Percentiles rank a stretch among this genome's conserved stretches.
These are phyloP conservation scores for Elgaria multicarinata DNA, from an alignment of 2,113 vertebrate genomes.

Conservation along the genomic window DNA sequence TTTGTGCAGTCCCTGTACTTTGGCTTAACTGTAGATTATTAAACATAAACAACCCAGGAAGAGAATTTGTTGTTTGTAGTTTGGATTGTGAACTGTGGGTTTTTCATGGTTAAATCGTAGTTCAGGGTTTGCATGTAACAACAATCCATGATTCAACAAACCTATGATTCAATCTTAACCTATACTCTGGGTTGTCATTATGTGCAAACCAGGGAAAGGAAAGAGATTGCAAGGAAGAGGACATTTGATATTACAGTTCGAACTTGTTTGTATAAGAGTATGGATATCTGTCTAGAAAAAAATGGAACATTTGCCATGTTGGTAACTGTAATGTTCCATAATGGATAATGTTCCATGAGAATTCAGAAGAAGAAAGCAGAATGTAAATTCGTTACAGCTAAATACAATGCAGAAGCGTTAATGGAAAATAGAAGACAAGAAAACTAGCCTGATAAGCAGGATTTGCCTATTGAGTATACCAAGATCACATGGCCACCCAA, in stretches of 20 bases:
- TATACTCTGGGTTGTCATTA: too few relatives aligned
- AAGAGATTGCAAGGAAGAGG: too few relatives aligned
- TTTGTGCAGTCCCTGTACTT: too few relatives aligned
- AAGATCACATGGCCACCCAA: not conserved
- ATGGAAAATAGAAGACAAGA: not conserved
- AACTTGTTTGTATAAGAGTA: not conserved
- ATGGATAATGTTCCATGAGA: not conserved
- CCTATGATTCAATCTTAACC: too few relatives aligned
- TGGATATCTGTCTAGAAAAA: not conserved
- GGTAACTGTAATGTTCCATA: not conserved
- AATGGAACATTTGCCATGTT: not conserved
- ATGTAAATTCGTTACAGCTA: constrained; percentile 9
- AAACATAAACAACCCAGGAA: too few relatives aligned
- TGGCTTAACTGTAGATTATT: too few relatives aligned
- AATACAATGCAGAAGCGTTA: not conserved
- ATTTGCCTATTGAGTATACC: not conserved
- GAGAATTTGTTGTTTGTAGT: too few relatives aligned
- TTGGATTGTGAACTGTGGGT: too few relatives aligned
- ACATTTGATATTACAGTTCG: not conserved
- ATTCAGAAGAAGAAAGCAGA: not conserved
- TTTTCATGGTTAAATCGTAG: too few relatives aligned
- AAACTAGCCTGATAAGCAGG: not conserved
- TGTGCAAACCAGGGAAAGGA: too few relatives aligned
- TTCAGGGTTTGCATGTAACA: too few relatives aligned
- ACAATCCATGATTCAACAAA: too few relatives aligned